Conservation (phyloP, 2,797 vertebrate species). For the Amblyraja radiata region DNA sequence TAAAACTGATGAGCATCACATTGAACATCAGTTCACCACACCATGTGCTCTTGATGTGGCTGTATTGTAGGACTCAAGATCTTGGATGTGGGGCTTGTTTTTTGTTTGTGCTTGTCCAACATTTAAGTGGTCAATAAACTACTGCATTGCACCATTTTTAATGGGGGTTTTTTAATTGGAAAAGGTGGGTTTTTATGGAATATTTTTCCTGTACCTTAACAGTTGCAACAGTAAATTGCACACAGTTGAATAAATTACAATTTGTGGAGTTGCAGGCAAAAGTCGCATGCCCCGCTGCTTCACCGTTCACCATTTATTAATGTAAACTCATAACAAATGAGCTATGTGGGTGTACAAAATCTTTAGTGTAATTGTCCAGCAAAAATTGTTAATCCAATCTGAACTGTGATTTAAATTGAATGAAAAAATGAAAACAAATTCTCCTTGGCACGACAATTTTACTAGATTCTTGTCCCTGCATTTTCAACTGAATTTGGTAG, state of each 20-base stretch:
- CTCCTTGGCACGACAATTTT: neutral
- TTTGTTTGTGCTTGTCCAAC: neutral
- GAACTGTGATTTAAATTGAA: neutral
- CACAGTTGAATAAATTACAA: neutral
- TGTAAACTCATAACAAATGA: neutral
- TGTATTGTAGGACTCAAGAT: neutral
- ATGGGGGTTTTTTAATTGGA: neutral
- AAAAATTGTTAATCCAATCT: neutral
- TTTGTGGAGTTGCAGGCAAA: neutral
- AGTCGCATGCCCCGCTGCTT: neutral
- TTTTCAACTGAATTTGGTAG: neutral
- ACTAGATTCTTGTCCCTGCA: neutral
- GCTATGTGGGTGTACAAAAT: neutral
- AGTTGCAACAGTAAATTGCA: no score
- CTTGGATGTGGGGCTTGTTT: neutral
- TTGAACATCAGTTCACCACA: neutral
- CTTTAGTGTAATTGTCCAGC: neutral
- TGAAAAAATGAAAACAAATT: neutral
- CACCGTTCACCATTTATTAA: neutral
- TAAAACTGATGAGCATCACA: neutral
- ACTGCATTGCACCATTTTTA: neutral
- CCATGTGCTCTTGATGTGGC: no score
- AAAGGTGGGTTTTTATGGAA: neutral
- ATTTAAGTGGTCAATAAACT: neutral
- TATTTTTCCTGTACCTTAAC: neutral